Evolutionary conservation across 2,888 invertebrate genomes (phyloP).

Genomic region (Uropetala carovei): DNA sequence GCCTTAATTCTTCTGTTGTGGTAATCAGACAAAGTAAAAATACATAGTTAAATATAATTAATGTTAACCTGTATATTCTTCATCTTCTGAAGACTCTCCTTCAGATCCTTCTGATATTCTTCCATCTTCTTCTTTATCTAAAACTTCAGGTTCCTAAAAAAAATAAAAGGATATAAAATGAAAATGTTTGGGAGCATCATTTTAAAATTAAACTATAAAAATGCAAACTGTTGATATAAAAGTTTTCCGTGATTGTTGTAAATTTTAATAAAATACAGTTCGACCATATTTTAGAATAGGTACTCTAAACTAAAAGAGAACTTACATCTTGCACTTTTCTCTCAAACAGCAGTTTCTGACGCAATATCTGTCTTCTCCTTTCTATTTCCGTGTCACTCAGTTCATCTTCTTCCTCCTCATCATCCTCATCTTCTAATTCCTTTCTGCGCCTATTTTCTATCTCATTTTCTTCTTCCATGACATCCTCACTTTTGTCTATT

Average conservation of each 20-base stretch:
- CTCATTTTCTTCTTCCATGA: slow-evolving; percentile 74
- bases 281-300: too few species aligned
- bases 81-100: slow-evolving; percentile 87
- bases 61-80: slow-evolving; percentile 82
- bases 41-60: too few species aligned
- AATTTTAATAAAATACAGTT: too few species aligned
- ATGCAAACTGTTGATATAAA: too few species aligned
- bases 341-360: slow-evolving; percentile 80
- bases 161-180: slow-evolving; percentile 23
- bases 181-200: not conserved
- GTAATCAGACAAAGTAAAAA: too few species aligned
- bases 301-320: too few species aligned
- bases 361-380: slow-evolving; percentile 83
- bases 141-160: slow-evolving; percentile 78
- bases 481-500: slow-evolving; percentile 74
- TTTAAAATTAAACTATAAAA: not conserved
- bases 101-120: slow-evolving; percentile 75
- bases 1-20: too few species aligned
- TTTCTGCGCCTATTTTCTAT: slow-evolving; percentile 73
- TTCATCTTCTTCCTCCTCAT: slow-evolving; percentile 87
- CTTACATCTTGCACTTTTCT: slow-evolving; percentile 80
- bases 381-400: slow-evolving; percentile 92
- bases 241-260: too few species aligned
- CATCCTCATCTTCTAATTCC: slow-evolving; percentile 72
- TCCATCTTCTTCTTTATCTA: slow-evolving; percentile 85